A percentile compares a stretch with the other conserved stretches of the same genome.
phyloP scores from a whole-genome alignment of 53 echinoderm and acorn worm species.

The Holothuria scabra region DNA sequence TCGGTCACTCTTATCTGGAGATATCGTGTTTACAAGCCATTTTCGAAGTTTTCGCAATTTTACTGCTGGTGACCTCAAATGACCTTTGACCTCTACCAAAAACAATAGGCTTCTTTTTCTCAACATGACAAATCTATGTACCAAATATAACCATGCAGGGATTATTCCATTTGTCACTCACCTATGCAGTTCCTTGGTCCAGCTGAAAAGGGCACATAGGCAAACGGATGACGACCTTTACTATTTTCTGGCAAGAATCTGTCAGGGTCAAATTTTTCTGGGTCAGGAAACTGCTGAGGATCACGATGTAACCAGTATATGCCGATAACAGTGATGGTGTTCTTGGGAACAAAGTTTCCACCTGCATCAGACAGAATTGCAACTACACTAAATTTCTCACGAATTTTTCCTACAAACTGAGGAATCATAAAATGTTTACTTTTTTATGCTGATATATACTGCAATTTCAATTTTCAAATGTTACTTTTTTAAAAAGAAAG shows the following conservation, averaged over 20 bases:
- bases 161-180: not conserved
- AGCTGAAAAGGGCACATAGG: conserved; percentile 97
- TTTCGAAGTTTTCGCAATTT: no score
- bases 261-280: conserved; percentile 88
- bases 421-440: no score
- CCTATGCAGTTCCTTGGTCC: conserved; percentile 87
- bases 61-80: no score
- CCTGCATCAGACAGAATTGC: conserved; percentile 30
- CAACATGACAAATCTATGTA: no score
- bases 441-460: no score
- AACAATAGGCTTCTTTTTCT: no score
- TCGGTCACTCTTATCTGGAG: no score
- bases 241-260: conserved; percentile 90
- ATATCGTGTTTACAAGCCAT: no score
- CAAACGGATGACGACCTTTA: conserved; percentile 75
- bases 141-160: not conserved
- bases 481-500: no score
- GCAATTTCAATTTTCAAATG: no score
- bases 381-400: not conserved
- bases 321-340: conserved; percentile 62
- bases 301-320: conserved; percentile 83
- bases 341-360: conserved; percentile 85
- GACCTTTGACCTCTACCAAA: no score
- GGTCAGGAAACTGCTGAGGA: conserved; percentile 76
- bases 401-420: no score